Conservation (phyloP, 2,888 invertebrate genomes). For the Spicauda simplicius region DNA sequence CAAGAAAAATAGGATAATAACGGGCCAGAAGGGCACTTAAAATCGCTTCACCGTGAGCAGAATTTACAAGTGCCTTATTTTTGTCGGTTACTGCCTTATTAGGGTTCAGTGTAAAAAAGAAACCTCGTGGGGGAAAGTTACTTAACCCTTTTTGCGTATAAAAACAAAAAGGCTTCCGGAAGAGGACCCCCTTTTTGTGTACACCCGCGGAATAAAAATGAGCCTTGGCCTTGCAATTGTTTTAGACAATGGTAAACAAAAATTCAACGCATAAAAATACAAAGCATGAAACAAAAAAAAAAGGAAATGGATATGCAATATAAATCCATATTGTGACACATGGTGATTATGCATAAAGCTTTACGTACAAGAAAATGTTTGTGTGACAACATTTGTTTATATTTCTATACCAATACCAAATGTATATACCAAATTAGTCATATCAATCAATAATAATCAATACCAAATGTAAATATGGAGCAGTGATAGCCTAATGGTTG, state of each 20-base stretch:
- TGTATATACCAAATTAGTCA: neutral
- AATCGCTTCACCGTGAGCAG: slow-evolving; percentile 58
- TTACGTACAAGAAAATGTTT: too few species aligned
- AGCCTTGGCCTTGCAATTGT: neutral
- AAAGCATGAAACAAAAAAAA: neutral
- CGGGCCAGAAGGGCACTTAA: slow-evolving; percentile 60
- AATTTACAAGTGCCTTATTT: slow-evolving; percentile 58
- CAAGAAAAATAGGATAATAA: slow-evolving; percentile 68
- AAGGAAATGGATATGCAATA: too few species aligned
- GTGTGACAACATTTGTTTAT: too few species aligned
- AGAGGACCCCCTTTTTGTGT: neutral
- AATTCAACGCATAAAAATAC: neutral
- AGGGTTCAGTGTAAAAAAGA: slow-evolving; percentile 22
- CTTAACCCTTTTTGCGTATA: neutral
- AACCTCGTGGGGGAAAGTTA: neutral
- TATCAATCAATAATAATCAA: too few species aligned
- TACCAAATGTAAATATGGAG: too few species aligned
- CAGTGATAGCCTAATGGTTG: too few species aligned
- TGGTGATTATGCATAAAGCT: too few species aligned
- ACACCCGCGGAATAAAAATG: neutral
- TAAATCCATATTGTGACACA: too few species aligned
- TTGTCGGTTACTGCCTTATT: slow-evolving; percentile 19
- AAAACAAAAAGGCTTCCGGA: neutral
- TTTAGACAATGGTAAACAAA: neutral
- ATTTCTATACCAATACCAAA: too few species aligned